A percentile compares a stretch with the other conserved stretches of the same genome.
Evolutionary conservation across 2,888 invertebrate species (phyloP).

Genomic region (Cordilura impudica): DNA sequence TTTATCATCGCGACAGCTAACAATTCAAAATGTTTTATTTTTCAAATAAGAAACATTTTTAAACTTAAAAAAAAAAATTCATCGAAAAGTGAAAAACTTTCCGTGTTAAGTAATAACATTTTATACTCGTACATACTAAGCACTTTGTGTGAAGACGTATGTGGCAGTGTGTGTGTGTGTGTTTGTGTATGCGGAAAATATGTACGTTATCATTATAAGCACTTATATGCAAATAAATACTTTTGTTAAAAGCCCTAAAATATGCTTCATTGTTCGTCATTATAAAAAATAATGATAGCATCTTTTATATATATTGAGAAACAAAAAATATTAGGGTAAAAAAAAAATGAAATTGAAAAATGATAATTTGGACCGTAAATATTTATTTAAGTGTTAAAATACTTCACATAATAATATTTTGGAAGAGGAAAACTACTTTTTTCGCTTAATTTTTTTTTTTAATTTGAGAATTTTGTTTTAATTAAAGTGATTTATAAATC

Average conservation of each 20-base stretch:
- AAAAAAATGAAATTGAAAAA: too few species aligned
- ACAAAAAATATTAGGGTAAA: slow-evolving; percentile 3
- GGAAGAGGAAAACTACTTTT: too few species aligned
- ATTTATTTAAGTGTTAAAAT: too few species aligned
- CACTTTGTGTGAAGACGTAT: too few species aligned
- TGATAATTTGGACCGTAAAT: too few species aligned
- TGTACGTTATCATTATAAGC: slow-evolving; percentile 44
- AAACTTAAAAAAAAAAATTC: too few species aligned
- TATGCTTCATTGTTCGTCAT: slow-evolving; percentile 50
- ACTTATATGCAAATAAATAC: slow-evolving; percentile 43
- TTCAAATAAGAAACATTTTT: background rate
- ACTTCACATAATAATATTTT: too few species aligned
- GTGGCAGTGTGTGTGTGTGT: background rate
- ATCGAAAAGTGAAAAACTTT: too few species aligned
- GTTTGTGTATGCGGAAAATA: slow-evolving; percentile 39
- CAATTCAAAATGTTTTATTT: slow-evolving; percentile 14
- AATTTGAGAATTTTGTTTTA: too few species aligned
- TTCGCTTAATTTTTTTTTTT: too few species aligned
- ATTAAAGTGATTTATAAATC: too few species aligned
- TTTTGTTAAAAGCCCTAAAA: slow-evolving; percentile 53
- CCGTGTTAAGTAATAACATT: too few species aligned
- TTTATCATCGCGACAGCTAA: slow-evolving; percentile 48
- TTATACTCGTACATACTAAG: background rate
- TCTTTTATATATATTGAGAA: slow-evolving; percentile 25
- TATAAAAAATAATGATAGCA: slow-evolving; percentile 41